phyloP scores from a whole-genome alignment of 2,113 vertebrate genomes.

The Takifugu flavidus region DNA sequence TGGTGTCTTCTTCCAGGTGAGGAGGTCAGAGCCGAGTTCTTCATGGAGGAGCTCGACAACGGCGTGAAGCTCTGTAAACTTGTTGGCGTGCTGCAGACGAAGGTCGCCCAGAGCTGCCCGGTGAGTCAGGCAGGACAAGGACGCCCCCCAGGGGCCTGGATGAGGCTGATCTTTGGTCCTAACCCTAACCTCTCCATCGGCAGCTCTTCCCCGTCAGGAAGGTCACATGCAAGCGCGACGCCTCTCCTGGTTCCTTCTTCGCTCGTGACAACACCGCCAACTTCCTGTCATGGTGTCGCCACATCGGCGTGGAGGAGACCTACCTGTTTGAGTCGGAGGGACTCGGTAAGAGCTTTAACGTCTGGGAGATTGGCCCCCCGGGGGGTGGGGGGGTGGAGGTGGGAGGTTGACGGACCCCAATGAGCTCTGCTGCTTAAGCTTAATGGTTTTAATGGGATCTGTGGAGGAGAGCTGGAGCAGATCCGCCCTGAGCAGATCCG shows the following conservation, averaged over 20 bases:
- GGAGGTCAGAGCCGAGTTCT: conserved; percentile 80
- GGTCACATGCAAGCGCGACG: conserved; percentile 87
- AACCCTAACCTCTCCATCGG: background rate
- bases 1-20: conserved; percentile 46
- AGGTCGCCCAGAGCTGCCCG: conserved; percentile 76
- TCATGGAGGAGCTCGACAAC: conserved; percentile 77
- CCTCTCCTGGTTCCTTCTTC: conserved; percentile 93
- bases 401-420: no score
- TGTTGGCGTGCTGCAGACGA: conserved; percentile 82
- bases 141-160: no score
- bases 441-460: conserved; percentile 54
- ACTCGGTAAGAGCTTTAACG: conserved; percentile 77
- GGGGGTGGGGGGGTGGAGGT: no score
- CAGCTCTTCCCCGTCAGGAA: conserved; percentile 86
- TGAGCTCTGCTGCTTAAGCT: conserved; percentile 37
- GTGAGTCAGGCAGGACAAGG: conserved; percentile 66
- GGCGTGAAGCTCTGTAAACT: conserved; percentile 83
- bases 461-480: conserved; percentile 4
- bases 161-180: no score
- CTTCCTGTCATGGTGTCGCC: conserved; percentile 93
- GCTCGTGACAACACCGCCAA: conserved; percentile 97
- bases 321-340: conserved; percentile 98
- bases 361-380: no score
- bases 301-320: conserved; percentile 88
- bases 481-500: conserved; percentile 40